These are phyloP conservation scores for Machaerirhynchus nigripectus DNA, from an alignment of 2,113 vertebrate genomes.

Conservation along the genomic window DNA sequence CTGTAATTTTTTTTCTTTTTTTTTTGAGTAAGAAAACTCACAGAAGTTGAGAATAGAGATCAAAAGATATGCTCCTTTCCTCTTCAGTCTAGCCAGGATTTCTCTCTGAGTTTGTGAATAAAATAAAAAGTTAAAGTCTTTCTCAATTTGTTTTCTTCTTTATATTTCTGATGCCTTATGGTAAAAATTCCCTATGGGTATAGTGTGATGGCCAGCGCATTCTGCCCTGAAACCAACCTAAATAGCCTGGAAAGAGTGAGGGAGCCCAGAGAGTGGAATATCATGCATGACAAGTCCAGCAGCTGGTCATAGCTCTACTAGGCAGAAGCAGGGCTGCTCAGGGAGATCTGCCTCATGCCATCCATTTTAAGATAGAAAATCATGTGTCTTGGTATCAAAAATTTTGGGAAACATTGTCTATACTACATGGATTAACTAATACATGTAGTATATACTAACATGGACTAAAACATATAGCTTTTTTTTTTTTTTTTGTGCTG, in stretches of 20 bases:
- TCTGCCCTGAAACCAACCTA: background rate
- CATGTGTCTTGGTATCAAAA: background rate
- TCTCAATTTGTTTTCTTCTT: background rate
- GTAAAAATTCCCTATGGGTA: background rate
- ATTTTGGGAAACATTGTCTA: background rate
- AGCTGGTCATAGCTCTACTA: background rate
- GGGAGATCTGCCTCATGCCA: background rate
- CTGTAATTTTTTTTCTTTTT: background rate
- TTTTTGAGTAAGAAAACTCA: background rate
- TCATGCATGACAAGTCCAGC: background rate
- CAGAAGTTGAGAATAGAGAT: background rate
- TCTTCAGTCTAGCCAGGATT: background rate
- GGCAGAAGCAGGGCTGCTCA: background rate
- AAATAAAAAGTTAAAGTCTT: background rate
- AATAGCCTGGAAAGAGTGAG: background rate
- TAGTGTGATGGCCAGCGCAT: background rate
- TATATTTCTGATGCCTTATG: background rate
- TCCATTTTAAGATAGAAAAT: background rate
- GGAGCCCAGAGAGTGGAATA: background rate
- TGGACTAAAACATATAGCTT: background rate
- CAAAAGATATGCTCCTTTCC: background rate
- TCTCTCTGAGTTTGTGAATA: background rate
- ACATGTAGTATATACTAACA: background rate
- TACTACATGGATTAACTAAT: background rate
- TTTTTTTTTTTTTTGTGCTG: background rate